These are phyloP conservation scores for Apis florea DNA, from an alignment of 1,140 invertebrate species.

Conservation along the genomic window DNA sequence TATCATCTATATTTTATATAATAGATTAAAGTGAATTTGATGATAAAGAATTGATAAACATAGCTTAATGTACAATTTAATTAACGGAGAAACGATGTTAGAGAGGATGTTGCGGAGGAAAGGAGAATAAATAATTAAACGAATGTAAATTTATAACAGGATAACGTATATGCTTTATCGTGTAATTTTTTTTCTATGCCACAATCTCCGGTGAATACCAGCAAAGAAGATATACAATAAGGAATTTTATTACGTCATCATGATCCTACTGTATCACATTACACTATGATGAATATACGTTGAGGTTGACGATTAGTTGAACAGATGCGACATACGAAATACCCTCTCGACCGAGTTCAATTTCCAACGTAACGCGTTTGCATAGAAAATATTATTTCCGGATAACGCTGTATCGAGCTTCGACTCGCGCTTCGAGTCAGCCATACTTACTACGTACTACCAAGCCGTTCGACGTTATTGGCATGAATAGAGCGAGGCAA, in stretches of 20 bases:
- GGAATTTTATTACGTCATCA: too few relatives aligned
- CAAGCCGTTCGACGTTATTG: slow-evolving; percentile 20
- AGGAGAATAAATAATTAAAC: background rate
- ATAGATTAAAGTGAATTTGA: background rate
- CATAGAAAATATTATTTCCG: slow-evolving; percentile 21
- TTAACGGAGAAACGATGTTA: background rate
- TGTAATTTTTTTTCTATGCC: too few relatives aligned
- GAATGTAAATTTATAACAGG: too few relatives aligned
- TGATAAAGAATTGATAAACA: background rate
- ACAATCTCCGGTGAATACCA: too few relatives aligned
- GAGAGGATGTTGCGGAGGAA: background rate
- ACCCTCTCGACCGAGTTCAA: background rate
- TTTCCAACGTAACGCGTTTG: background rate
- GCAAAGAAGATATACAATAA: too few relatives aligned
- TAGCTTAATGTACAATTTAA: background rate
- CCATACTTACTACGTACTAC: slow-evolving; percentile 11
- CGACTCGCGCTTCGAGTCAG: too few relatives aligned
- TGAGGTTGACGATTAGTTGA: background rate
- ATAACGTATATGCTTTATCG: too few relatives aligned
- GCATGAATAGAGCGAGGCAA: slow-evolving; percentile 29
- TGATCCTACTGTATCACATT: too few relatives aligned
- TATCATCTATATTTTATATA: background rate
- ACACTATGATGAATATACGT: too few relatives aligned
- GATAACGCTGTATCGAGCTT: background rate
- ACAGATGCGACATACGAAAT: background rate